Conservation (phyloP, 2,888 invertebrate species). For the Candidula unifasciata region DNA sequence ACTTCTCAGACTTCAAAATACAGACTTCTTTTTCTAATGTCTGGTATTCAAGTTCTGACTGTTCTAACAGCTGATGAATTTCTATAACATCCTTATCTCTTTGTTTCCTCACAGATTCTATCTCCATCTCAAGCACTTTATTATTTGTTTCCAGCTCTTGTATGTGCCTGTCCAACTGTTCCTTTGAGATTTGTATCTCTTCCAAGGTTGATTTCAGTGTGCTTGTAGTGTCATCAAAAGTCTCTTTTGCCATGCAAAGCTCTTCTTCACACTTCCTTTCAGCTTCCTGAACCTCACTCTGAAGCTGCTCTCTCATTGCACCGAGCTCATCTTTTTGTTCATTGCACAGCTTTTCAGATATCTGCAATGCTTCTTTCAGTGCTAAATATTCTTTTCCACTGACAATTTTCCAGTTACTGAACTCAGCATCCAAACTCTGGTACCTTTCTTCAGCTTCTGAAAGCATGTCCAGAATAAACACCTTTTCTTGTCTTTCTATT, state of each 20-base stretch:
- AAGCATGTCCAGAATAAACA: slow-evolving; percentile 36
- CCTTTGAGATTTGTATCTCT: slow-evolving; percentile 7
- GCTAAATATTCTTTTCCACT: slow-evolving; percentile 17
- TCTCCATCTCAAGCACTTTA: slow-evolving; percentile 2
- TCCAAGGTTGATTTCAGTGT: slow-evolving; percentile 6
- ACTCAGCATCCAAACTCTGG: slow-evolving; percentile 41
- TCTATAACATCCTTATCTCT: slow-evolving; percentile 46
- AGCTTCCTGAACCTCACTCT: background rate
- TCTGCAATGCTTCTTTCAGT: slow-evolving; percentile 25
- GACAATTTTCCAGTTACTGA: slow-evolving; percentile 26
- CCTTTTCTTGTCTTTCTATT: slow-evolving; percentile 46
- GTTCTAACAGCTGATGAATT: slow-evolving; percentile 30
- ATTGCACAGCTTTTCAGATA: slow-evolving; percentile 40
- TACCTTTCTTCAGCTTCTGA: slow-evolving; percentile 44
- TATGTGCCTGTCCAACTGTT: background rate
- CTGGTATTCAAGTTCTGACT: slow-evolving; percentile 31
- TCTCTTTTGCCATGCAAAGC: background rate
- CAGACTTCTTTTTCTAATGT: slow-evolving; percentile 30
- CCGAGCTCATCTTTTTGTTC: slow-evolving; percentile 32
- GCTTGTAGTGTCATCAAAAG: slow-evolving; percentile 10
- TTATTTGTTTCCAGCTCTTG: slow-evolving; percentile 27
- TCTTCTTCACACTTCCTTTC: slow-evolving; percentile 41
- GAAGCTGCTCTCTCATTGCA: background rate
- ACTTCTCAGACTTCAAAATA: slow-evolving; percentile 12
- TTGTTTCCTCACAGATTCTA: slow-evolving; percentile 27